Conservation (phyloP, 2,888 invertebrate genomes). For the Heliconius erato region DNA sequence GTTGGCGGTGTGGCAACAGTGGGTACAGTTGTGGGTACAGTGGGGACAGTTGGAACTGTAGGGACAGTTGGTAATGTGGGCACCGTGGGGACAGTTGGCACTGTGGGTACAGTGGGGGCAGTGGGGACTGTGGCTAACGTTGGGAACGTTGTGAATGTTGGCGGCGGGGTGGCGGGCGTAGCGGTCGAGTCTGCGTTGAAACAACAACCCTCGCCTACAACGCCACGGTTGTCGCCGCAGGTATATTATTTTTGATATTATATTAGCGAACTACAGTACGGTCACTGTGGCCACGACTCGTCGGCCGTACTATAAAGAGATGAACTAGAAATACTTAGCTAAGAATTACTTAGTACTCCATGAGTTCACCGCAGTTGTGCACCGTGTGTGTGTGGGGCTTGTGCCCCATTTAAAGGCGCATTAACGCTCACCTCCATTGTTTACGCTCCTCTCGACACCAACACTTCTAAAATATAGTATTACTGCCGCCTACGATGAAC, state of each 20-base stretch:
- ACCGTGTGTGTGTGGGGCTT: too few relatives aligned
- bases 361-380: too few relatives aligned
- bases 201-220: conserved; percentile 79
- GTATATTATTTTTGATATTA: conserved; percentile 56
- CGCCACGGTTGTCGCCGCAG: conserved; percentile 78
- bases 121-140: conserved; percentile 60
- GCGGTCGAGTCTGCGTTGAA: conserved; percentile 72
- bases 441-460: too few relatives aligned
- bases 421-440: not conserved
- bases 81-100: conserved; percentile 55
- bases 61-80: conserved; percentile 61
- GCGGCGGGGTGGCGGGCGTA: conserved; percentile 44
- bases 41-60: conserved; percentile 59
- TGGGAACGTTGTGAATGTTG: conserved; percentile 49
- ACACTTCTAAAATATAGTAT: too few relatives aligned
- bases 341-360: too few relatives aligned
- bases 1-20: conserved; percentile 65
- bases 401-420: not conserved
- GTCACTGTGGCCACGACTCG: too few relatives aligned
- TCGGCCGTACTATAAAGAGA: too few relatives aligned
- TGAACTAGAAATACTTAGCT: too few relatives aligned
- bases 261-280: not conserved
- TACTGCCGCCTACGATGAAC: too few relatives aligned
- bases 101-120: conserved; percentile 58
- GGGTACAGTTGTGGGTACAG: conserved; percentile 61